Evolutionary conservation across 2,113 vertebrate genomes (phyloP).

Genomic region (Apistogramma diplotaenia): DNA sequence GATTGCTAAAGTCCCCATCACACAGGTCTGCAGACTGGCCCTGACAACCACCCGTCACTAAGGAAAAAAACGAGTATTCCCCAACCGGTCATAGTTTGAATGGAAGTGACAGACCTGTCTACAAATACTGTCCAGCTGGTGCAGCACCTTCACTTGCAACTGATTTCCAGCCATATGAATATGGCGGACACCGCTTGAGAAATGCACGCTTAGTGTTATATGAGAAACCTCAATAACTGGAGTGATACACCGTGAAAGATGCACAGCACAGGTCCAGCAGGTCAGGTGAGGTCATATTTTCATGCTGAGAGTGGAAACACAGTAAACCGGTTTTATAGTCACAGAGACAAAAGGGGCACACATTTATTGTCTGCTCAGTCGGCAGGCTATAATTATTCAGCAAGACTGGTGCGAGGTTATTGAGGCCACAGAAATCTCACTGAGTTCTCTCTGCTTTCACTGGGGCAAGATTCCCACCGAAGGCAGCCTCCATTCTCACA

Average conservation of each 20-base stretch:
- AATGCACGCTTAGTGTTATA: neutral
- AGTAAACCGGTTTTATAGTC: conserved; percentile 38
- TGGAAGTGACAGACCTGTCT: neutral
- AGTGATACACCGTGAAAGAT: neutral
- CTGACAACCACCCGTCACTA: too few species aligned
- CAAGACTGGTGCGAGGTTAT: neutral
- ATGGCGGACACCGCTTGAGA: neutral
- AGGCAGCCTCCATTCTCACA: neutral
- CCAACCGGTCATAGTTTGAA: neutral
- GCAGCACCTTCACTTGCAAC: neutral
- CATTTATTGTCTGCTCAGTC: neutral
- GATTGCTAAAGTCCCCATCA: too few species aligned
- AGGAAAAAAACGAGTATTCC: neutral
- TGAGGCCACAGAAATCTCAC: neutral
- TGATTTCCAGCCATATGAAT: neutral
- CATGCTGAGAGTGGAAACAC: neutral
- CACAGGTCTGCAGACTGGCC: too few species aligned
- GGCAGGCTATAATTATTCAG: neutral
- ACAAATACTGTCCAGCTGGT: neutral
- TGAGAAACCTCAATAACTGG: neutral
- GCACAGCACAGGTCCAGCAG: neutral
- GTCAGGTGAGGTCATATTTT: neutral
- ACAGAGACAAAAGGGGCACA: neutral
- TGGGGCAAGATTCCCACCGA: neutral
- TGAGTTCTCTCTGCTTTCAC: neutral